Evolutionary conservation across 2,888 invertebrate species (phyloP).

Genomic region (Dioctria rufipes): DNA sequence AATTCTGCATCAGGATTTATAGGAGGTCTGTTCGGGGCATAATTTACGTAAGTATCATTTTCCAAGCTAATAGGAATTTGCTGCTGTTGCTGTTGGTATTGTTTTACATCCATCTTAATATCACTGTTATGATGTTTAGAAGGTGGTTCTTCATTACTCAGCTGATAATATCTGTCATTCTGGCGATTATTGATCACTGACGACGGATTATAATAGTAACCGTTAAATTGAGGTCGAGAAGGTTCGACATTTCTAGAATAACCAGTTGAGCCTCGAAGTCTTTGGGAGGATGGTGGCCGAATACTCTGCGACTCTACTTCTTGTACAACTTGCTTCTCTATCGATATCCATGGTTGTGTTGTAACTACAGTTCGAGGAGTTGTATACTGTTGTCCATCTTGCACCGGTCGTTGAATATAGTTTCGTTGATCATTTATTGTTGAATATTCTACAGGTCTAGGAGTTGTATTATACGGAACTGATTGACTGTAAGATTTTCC

Average conservation of each 20-base stretch:
- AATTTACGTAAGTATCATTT: conserved; percentile 79
- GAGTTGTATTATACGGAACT: conserved; percentile 67
- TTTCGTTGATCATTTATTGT: conserved; percentile 25
- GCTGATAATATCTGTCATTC: conserved; percentile 64
- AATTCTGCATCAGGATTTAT: conserved; percentile 79
- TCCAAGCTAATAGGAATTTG: conserved; percentile 71
- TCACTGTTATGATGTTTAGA: conserved; percentile 34
- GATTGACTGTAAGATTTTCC: conserved; percentile 24
- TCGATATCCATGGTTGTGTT: conserved; percentile 62
- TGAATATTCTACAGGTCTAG: conserved; percentile 67
- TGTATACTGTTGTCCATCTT: conserved; percentile 68
- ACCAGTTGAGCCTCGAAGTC: conserved; percentile 11
- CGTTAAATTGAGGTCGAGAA: conserved; percentile 64
- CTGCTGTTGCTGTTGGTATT: conserved; percentile 76
- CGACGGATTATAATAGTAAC: conserved; percentile 65
- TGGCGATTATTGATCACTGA: conserved; percentile 61
- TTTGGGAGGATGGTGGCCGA: conserved; percentile 55
- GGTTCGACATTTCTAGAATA: conserved; percentile 26
- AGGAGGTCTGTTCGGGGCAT: conserved; percentile 74
- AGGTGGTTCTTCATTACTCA: conserved; percentile 25
- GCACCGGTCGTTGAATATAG: conserved; percentile 72
- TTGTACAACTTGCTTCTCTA: conserved; percentile 64
- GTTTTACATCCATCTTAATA: conserved; percentile 74
- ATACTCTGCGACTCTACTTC: conserved; percentile 61
- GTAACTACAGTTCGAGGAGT: conserved; percentile 6